A percentile compares a stretch with the other conserved stretches of the same genome.
These are phyloP conservation scores for Varanus salvator DNA, from an alignment of 2,113 vertebrate species.

Conservation along the genomic window DNA sequence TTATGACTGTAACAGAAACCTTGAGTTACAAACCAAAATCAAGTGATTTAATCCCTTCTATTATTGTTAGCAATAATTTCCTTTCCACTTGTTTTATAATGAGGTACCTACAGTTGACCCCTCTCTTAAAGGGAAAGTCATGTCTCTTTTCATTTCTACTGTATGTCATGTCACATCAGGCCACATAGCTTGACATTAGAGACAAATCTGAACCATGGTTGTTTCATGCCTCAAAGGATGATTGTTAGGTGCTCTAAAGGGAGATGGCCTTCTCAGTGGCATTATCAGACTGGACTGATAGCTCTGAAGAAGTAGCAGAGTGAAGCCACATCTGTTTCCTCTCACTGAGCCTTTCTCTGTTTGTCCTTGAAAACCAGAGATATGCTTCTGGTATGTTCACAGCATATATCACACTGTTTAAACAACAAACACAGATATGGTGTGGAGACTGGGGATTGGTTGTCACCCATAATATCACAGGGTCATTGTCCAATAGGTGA, in stretches of 20 bases:
- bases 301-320: no score
- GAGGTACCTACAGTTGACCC: background rate
- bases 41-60: slow-evolving; percentile 18
- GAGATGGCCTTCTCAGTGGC: no score
- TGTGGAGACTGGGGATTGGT: background rate
- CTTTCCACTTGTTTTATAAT: slow-evolving; percentile 20
- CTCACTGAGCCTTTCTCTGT: background rate
- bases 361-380: background rate
- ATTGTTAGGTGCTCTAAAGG: background rate
- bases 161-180: background rate
- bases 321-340: no score
- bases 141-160: background rate
- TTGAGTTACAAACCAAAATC: slow-evolving; percentile 40
- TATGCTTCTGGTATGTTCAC: background rate
- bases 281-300: no score
- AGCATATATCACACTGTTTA: background rate
- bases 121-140: slow-evolving; percentile 10
- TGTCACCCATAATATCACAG: background rate
- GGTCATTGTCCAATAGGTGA: background rate
- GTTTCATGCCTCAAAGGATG: slow-evolving; percentile 7
- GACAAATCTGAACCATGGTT: slow-evolving; percentile 17
- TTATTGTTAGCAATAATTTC: slow-evolving; percentile 20
- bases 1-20: background rate
- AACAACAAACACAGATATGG: background rate
- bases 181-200: slow-evolving; percentile 25